These are phyloP conservation scores for Gobiocypris rarus DNA, from an alignment of 2,113 vertebrate species.

Conservation along the genomic window DNA sequence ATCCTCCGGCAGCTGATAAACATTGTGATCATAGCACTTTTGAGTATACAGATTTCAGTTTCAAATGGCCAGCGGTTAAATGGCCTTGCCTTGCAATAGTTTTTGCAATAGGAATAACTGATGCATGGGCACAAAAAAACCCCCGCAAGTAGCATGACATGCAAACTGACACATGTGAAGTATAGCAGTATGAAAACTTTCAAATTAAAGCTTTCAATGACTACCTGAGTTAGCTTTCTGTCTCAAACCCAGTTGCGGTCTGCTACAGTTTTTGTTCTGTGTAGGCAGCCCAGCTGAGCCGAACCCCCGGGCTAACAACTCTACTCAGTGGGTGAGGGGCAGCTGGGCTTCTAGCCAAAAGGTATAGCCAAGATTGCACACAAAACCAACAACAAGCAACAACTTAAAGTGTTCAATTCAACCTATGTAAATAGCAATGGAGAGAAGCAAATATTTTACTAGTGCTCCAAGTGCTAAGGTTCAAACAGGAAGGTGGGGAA, in stretches of 20 bases:
- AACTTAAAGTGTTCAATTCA: conserved; percentile 7
- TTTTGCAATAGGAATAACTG: background rate
- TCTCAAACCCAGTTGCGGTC: background rate
- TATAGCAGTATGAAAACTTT: background rate
- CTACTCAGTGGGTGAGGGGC: background rate
- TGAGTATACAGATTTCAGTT: conserved; percentile 12
- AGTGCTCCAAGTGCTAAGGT: background rate
- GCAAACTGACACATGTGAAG: background rate
- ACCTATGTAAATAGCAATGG: conserved; percentile 24
- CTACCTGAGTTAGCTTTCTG: background rate
- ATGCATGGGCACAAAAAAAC: background rate
- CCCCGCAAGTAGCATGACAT: background rate
- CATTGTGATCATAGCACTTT: background rate
- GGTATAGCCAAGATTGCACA: background rate
- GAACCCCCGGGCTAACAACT: conserved; percentile 9
- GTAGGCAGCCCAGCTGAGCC: background rate
- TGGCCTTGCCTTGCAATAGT: background rate
- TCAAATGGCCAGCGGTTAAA: background rate
- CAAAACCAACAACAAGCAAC: background rate
- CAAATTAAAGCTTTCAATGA: background rate
- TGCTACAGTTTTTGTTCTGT: conserved; percentile 3
- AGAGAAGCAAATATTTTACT: conserved; percentile 22
- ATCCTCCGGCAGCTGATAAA: conserved; percentile 16
- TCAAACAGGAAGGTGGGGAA: conserved; percentile 1
- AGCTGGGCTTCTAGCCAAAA: background rate